Percentiles rank a stretch among this genome's conserved stretches.
These are phyloP conservation scores for Nomada hirtipes DNA, from an alignment of 2,888 invertebrate genomes.

Conservation along the genomic window DNA sequence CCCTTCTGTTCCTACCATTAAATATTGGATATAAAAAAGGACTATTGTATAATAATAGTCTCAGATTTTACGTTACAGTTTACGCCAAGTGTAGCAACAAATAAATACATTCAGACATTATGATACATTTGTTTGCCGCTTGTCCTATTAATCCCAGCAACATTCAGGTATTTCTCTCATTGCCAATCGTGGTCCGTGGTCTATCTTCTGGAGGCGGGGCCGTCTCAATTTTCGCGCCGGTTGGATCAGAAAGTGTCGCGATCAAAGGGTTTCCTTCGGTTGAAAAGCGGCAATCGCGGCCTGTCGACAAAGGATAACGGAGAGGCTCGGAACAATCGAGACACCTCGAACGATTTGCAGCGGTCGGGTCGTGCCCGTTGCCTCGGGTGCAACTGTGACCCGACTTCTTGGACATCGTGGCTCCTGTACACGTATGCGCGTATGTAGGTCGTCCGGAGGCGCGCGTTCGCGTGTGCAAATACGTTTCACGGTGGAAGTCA, in stretches of 20 bases:
- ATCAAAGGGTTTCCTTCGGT: slow-evolving; percentile 7
- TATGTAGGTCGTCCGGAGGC: slow-evolving; percentile 41
- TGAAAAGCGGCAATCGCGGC: slow-evolving; percentile 1
- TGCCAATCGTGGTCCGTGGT: not conserved
- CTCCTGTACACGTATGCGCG: not conserved
- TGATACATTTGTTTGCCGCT: too few species aligned
- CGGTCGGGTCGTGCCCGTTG: slow-evolving; percentile 19
- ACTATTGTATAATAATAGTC: too few species aligned
- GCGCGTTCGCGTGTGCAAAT: slow-evolving; percentile 35
- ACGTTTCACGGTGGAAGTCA: slow-evolving; percentile 29
- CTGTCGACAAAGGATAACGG: slow-evolving; percentile 43
- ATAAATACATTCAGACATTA: too few species aligned
- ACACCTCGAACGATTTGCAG: slow-evolving; percentile 34
- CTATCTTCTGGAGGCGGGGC: not conserved
- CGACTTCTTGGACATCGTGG: slow-evolving; percentile 45
- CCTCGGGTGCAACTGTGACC: slow-evolving; percentile 58
- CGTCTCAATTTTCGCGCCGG: slow-evolving; percentile 1
- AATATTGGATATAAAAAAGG: too few species aligned
- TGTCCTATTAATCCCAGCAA: slow-evolving; percentile 5
- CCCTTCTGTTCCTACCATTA: too few species aligned
- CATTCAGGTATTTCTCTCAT: too few species aligned
- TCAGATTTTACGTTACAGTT: too few species aligned
- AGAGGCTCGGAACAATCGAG: slow-evolving; percentile 46
- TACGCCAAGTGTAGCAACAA: too few species aligned
- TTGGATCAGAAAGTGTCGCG: not conserved